These are phyloP conservation scores for Calidris pygmaea DNA, from an alignment of 2,113 vertebrate genomes.

Conservation along the genomic window DNA sequence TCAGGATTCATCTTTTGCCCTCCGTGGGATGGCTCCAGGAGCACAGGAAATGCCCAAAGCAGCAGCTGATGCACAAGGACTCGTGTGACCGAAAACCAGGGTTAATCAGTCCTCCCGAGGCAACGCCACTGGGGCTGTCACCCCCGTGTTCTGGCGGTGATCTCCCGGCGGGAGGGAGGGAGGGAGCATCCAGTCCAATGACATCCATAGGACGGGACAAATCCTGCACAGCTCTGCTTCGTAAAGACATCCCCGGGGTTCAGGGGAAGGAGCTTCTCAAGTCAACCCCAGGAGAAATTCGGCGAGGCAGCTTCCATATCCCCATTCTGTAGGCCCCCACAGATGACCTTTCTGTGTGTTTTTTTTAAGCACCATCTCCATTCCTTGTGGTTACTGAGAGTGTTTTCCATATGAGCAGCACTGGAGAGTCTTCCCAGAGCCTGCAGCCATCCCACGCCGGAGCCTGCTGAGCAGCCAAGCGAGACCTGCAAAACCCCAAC, in stretches of 20 bases:
- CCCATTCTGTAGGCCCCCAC: neutral
- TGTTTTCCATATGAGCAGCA: constrained; percentile 22
- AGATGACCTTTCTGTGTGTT: neutral
- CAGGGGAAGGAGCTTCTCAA: neutral
- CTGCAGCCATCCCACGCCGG: neutral
- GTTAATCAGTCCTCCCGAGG: neutral
- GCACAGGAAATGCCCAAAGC: neutral
- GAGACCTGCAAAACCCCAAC: neutral
- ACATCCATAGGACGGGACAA: accelerated
- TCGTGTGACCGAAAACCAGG: neutral
- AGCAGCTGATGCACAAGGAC: neutral
- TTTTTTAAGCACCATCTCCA: neutral
- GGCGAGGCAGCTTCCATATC: accelerated
- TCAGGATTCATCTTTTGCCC: accelerated
- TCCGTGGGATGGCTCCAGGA: neutral
- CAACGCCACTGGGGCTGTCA: accelerated
- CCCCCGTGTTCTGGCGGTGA: accelerated
- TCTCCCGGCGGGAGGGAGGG: accelerated
- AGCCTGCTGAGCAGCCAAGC: constrained; percentile 13
- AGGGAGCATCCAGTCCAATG: neutral
- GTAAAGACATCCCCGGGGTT: neutral
- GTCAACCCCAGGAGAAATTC: neutral
- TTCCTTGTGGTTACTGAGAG: neutral
- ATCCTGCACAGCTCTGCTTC: neutral
- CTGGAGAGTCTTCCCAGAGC: neutral